A percentile compares a stretch with the other conserved stretches of the same genome.
Conservation (phyloP, 2,797 vertebrate species). For the Alcedo quadribrachys region DNA sequence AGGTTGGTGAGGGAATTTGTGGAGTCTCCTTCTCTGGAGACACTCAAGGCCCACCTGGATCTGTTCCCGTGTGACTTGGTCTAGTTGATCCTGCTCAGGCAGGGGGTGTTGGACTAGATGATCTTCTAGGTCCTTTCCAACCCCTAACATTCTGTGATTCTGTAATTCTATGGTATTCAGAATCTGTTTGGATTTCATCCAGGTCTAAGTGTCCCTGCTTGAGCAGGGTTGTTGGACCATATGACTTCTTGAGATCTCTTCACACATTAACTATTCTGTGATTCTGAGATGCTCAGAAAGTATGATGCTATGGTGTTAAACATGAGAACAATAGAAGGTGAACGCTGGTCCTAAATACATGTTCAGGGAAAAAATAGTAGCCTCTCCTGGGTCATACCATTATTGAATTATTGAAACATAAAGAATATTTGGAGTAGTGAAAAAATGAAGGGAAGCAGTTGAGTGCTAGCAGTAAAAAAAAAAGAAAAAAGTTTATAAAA, state of each 20-base stretch:
- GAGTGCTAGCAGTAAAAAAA: not conserved
- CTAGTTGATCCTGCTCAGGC: too few relatives aligned
- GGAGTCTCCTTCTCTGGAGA: too few relatives aligned
- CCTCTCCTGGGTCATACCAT: not conserved
- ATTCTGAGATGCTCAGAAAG: not conserved
- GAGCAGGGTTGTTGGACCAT: not conserved
- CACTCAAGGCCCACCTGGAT: too few relatives aligned
- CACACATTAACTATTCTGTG: not conserved
- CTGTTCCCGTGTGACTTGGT: too few relatives aligned
- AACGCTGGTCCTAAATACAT: not conserved
- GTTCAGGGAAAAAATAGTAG: not conserved
- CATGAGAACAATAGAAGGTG: not conserved
- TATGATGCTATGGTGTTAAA: not conserved
- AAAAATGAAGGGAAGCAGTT: not conserved
- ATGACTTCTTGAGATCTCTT: not conserved
- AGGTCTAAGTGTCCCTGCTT: not conserved
- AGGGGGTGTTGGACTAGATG: too few relatives aligned
- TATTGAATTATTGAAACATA: not conserved
- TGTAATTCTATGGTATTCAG: not conserved
- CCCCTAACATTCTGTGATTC: too few relatives aligned
- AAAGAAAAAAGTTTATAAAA: not conserved
- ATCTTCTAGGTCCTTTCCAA: too few relatives aligned
- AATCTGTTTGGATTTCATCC: not conserved
- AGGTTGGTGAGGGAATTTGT: too few relatives aligned
- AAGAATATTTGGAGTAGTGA: not conserved